Conservation (phyloP, 1,140 invertebrate species). For the Pseudobourletiella spinata region DNA sequence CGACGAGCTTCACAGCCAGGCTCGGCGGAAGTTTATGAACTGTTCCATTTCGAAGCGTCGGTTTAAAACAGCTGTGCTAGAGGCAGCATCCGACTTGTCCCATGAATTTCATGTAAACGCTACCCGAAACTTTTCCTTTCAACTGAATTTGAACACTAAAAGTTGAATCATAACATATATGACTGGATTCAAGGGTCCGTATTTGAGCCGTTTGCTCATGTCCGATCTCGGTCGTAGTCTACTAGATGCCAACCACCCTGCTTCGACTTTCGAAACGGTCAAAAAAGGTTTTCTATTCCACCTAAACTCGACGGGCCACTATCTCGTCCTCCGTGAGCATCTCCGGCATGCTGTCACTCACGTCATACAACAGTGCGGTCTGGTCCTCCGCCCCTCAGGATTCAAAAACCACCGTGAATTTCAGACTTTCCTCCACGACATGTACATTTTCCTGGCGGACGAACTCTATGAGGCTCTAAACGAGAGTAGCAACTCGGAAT, state of each 20-base stretch:
- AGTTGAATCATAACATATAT: not conserved
- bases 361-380: conserved; percentile 25
- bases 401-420: conserved; percentile 8
- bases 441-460: conserved; percentile 26
- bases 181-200: not conserved
- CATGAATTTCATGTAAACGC: conserved; percentile 22
- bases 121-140: too few species aligned
- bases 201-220: not conserved
- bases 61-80: conserved; percentile 9
- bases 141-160: not conserved
- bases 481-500: not conserved
- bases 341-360: conserved; percentile 15
- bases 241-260: not conserved
- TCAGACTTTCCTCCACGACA: conserved; percentile 21
- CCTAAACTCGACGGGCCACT: conserved; percentile 23
- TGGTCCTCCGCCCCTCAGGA: conserved; percentile 9
- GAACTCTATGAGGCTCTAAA: conserved; percentile 20
- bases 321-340: conserved; percentile 18
- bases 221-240: not conserved
- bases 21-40: conserved; percentile 18
- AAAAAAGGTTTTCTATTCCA: conserved; percentile 29
- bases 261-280: conserved; percentile 15
- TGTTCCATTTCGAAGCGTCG: not conserved
- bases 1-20: not conserved
- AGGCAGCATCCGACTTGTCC: conserved; percentile 20